A percentile compares a stretch with the other conserved stretches of the same genome.
Evolutionary conservation across 2,888 invertebrate species (phyloP).

Genomic region (Eucriotettix oculatus): DNA sequence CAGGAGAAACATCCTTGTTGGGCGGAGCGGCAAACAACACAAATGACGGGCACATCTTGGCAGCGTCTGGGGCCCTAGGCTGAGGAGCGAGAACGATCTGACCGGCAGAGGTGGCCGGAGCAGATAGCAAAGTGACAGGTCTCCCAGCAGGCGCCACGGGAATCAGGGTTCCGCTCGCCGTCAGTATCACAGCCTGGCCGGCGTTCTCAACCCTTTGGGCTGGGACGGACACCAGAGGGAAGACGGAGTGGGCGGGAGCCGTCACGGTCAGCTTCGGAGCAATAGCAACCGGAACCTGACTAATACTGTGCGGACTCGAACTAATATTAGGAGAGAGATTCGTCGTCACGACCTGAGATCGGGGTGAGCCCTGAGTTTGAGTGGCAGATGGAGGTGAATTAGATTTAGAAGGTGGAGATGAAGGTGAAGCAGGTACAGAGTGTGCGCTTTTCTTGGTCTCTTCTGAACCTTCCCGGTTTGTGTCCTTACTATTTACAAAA

Average conservation of each 20-base stretch:
- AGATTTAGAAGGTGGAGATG: background rate
- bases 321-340: constrained; percentile 5
- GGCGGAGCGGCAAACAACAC: constrained; percentile 9
- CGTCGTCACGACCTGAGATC: constrained; percentile 8
- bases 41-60: constrained; percentile 5
- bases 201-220: constrained; percentile 4
- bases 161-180: constrained; percentile 16
- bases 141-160: constrained; percentile 22
- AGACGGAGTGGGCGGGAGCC: constrained; percentile 8
- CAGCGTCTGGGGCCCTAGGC: constrained; percentile 9
- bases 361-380: constrained; percentile 12
- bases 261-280: constrained; percentile 15
- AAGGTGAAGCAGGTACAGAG: constrained; percentile 6
- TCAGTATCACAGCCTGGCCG: constrained; percentile 15
- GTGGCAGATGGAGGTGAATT: constrained; percentile 11
- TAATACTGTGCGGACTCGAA: constrained; percentile 8
- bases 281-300: constrained; percentile 15
- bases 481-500: constrained; percentile 43
- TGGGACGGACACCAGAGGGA: constrained; percentile 13
- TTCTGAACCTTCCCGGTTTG: constrained; percentile 27
- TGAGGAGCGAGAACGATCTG: constrained; percentile 21
- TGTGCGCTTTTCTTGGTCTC: constrained; percentile 21
- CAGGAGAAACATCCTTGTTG: background rate
- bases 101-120: constrained; percentile 14
- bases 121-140: constrained; percentile 19